These are phyloP conservation scores for Cerastis leucographa DNA, from an alignment of 2,888 invertebrate genomes.

Conservation along the genomic window DNA sequence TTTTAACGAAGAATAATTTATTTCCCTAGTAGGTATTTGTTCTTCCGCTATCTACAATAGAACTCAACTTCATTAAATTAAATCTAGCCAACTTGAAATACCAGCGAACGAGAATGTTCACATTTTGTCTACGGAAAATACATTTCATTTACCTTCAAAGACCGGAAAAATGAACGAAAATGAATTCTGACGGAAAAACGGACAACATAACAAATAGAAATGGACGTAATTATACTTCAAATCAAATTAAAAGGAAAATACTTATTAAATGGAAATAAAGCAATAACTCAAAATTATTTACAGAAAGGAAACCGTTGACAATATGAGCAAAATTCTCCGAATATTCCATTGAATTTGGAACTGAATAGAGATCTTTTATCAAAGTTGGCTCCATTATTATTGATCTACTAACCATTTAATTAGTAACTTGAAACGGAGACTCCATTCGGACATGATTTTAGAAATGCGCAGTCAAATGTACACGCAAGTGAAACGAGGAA, in stretches of 20 bases:
- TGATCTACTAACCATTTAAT: slow-evolving; percentile 37
- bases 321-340: slow-evolving; percentile 30
- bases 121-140: slow-evolving; percentile 14
- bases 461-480: slow-evolving; percentile 47
- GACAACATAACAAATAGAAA: slow-evolving; percentile 20
- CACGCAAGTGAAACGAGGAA: slow-evolving; percentile 38
- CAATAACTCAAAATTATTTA: slow-evolving; percentile 29
- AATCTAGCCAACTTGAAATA: slow-evolving; percentile 4
- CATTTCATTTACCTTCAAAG: slow-evolving; percentile 26
- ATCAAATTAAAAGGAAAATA: slow-evolving; percentile 32
- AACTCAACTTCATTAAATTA: slow-evolving; percentile 3
- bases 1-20: background rate
- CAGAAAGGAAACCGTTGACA: slow-evolving; percentile 34
- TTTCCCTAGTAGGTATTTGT: background rate
- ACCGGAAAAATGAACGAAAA: slow-evolving; percentile 9
- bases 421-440: slow-evolving; percentile 28
- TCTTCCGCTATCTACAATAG: background rate
- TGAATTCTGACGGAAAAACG: background rate
- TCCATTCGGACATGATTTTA: slow-evolving; percentile 38
- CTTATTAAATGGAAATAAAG: slow-evolving; percentile 18
- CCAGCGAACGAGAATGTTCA: background rate
- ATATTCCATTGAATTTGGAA: slow-evolving; percentile 39
- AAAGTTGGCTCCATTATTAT: slow-evolving; percentile 41
- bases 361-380: slow-evolving; percentile 45
- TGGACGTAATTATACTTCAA: slow-evolving; percentile 22